Evolutionary conservation across 2,113 vertebrate genomes (phyloP), one percentile per base, ranked within the genome.

Genomic region (Chaenogobius annularis): DNA sequence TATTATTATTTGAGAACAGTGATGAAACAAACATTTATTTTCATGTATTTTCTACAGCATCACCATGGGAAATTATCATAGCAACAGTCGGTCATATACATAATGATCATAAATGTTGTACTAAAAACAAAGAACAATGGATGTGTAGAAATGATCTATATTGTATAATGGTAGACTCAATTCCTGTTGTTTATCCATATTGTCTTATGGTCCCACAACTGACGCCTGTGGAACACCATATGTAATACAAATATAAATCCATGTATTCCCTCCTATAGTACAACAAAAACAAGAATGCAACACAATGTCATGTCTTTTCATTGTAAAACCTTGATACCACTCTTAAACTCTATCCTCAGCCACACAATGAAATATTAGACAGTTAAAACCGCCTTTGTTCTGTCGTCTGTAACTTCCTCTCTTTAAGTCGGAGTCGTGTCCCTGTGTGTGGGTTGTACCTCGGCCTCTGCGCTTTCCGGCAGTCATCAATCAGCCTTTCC

Each of bases 401-500:
- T 70, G 35, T 19, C n/a, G 12, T 61, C 54, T 23, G 64, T 40
- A 48, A 66, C 19, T 59, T 59, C 43, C 17, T 19, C 23, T 26
- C 44, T 63, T 44, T 43, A 22, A 9, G 13, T 65, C 73, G 47
- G 70, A 48, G 61, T 23, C 20, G 5, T 63, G 9, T 52, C 20
- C 46, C 10, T 14, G 19, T 10, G 55, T 46, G 81, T 46, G 61
- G 61, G 78, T 22, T 81, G 58, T 40, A 9, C n/a, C 43, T 35
- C 23, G 13, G 52, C 68, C 15, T 10, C 17, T 54, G 17, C 17
- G 19, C 0, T 66, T 66, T 44, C 73, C 17, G 14, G 40, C 58
- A 76, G 61, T 69, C 72, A 83, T 85, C 76, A 83, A 69, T 88
- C 83, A 79, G 72, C 17, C 4, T 62, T 74, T 75, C 83, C 69